Base-by-base conservation (phyloP, 2,113 vertebrate genomes). In the Aplodontia rufa region DNA sequence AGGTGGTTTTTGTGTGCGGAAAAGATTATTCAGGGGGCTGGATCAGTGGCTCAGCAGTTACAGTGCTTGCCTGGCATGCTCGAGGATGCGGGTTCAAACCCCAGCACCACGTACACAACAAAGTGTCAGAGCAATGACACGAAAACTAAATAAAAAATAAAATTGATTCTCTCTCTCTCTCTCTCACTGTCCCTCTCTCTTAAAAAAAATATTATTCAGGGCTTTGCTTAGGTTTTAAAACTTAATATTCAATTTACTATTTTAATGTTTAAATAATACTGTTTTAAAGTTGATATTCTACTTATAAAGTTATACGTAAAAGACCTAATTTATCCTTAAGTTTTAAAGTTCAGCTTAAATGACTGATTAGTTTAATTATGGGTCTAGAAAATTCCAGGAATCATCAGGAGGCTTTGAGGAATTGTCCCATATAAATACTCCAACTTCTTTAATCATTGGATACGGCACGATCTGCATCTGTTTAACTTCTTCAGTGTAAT, bases 321-420 rank as follows among this genome's bases (percentile, higher is more conserved):
- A 49, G 79, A 6, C 8, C 13, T 62, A 53, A 16, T 87, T 80
- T 26, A 20, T 75, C 62, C 45, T 91, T 80, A 89, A 79, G 45
- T 47, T 87, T 76, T 96, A 68, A 84, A 90, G 84, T 95, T 96
- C 53, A 69, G 45, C 20, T 72, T 90, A 58, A 87, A 60, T 92
- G 71, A 55, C 2, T 68, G 53, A 82, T 72, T 91, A 83, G 87
- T 97, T 85, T 96, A 91, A 92, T 92, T 95, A 79, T 69, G 45
- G 60, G 4, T 45, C 26, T 86, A 79, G 68, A 24, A 82, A 53
- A 75, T 91, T 49, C 91, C 64, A 89, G 64, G 49, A 85, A 87
- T 81, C n/a, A 28, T 87, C 60, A 94, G 60, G 60, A 79, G 42
- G 45, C 49, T 80, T 86, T 81, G 91, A 81, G 92, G 90, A 80